Base-by-base conservation (phyloP, 2,797 vertebrate species). In the Hydrocynus forskahlii region DNA sequence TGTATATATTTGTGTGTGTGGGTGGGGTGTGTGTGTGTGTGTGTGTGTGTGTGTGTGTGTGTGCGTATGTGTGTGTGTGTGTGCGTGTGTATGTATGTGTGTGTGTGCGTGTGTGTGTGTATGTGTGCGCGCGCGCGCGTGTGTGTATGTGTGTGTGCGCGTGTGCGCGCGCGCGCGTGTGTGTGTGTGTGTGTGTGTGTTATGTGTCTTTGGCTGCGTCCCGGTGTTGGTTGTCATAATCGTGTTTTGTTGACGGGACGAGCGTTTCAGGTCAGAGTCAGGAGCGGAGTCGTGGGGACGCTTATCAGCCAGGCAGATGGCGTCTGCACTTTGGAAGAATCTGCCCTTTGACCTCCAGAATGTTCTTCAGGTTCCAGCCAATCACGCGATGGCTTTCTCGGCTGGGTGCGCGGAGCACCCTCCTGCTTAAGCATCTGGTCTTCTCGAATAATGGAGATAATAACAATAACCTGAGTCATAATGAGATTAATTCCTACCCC, bases 361-460 rank as follows among this genome's bases (percentile, higher is more conserved):
- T 14, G 73, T 83, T 89, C 85, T 80, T 82, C 86, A 89, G 78
- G 40, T 70, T 69, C 85, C 54, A 85, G 87, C 93, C 92, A 93
- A 93, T 94, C 89, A 79, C 81, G 70, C 19, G 63, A 78, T 78
- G 87, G 81, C 45, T 81, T 86, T 86, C 87, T 88, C 91, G 38
- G 90, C 87, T 70, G 90, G 89, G 87, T 57, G 85, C 77, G 0
- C 77, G 0, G 78, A 84, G 82, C 90, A 79, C 85, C 93, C 92
- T 89, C 88, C 88, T 14, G 92, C 85, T 90, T 76, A 5, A 79
- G 91, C 93, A 94, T 93, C 93, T 94, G 93, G 87, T 91, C 83
- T 79, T 88, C 84, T 76, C 83, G 85, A 91, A 88, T 88, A 88
- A 92, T 88, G 88, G 89, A 85, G 88, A 82, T 88, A 88, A 91